Base-by-base conservation (phyloP, 2,888 invertebrate genomes). In the Muschampia plurimacula region DNA sequence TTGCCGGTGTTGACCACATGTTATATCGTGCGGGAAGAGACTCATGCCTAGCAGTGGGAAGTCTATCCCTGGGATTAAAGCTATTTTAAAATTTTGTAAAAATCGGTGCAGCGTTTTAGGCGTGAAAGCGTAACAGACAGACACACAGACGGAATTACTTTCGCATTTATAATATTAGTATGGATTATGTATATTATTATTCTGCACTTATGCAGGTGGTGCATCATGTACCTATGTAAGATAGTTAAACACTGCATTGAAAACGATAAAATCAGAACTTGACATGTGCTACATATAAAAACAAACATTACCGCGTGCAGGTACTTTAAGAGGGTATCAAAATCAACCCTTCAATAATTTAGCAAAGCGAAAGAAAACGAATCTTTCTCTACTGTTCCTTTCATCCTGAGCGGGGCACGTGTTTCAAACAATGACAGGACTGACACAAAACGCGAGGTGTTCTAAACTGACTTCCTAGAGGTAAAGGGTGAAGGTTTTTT, bases 401-500 rank as follows among this genome's bases (percentile, higher is more conserved):
- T 70, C 70, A 65, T 59, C 57, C 28, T 10, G 44, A 7, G 22
- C 59, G 62, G 36, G 65, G 39, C 71, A 60, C 71, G 71, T 71
- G 71, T 36, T 46, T 57, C 49, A 22, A 13, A 71, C 71, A 71
- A 71, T 71, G 49, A 57, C 2, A 46, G 41, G 46, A 39, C 57
- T 52, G 59, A 67, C 52, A 69, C 44, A 55, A 69, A 69, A 62
- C 62, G 52, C 44, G 70, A 65, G 70, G 70, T 65, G 66, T 52
- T 49, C 49, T 22, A 8, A 57, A 59, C 65, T 67, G 57, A 64
- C 69, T 74, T 66, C 69, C 64, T 68, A 64, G 67, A 57, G 71
- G 68, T 66, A 75, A 69, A 75, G 73, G 75, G 62, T 73, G 71
- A 44, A 68, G 36, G 46, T 67, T 75, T 75, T 75, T 70, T 75